phyloP scores from a whole-genome alignment of 2,113 vertebrate species.

The Charina bottae region DNA sequence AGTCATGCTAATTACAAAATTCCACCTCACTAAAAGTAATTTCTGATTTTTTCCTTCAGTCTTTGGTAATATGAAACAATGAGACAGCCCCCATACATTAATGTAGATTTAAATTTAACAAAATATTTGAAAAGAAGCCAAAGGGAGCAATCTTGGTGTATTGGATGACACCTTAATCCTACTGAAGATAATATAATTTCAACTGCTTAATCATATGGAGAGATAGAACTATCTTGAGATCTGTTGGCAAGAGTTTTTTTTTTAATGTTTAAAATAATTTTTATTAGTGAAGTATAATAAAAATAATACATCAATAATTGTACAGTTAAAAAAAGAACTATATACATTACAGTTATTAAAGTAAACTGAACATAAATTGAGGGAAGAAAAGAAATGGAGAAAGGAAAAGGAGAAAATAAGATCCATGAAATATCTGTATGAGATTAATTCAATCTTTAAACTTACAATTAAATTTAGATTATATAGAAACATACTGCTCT shows the following conservation, averaged over 20 bases:
- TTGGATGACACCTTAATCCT: neutral
- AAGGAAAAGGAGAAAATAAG: neutral
- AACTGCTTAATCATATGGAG: neutral
- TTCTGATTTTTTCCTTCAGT: constrained; percentile 8
- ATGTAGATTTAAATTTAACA: constrained; percentile 38
- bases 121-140: constrained; percentile 20
- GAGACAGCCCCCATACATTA: constrained; percentile 30
- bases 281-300: neutral
- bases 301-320: neutral
- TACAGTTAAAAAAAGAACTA: neutral
- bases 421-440: neutral
- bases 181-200: neutral
- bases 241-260: neutral
- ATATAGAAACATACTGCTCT: neutral
- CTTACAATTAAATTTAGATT: neutral
- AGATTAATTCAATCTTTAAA: neutral
- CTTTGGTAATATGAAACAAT: constrained; percentile 13
- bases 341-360: neutral
- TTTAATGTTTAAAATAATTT: neutral
- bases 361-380: neutral
- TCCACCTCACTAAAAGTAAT: neutral
- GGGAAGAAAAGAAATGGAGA: neutral
- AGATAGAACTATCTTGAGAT: neutral
- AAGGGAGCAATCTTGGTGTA: neutral
- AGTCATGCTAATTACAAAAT: neutral